A percentile compares a stretch with the other conserved stretches of the same genome.
phyloP scores from a whole-genome alignment of 2,113 vertebrate species.

The Cygnus buccinator region DNA sequence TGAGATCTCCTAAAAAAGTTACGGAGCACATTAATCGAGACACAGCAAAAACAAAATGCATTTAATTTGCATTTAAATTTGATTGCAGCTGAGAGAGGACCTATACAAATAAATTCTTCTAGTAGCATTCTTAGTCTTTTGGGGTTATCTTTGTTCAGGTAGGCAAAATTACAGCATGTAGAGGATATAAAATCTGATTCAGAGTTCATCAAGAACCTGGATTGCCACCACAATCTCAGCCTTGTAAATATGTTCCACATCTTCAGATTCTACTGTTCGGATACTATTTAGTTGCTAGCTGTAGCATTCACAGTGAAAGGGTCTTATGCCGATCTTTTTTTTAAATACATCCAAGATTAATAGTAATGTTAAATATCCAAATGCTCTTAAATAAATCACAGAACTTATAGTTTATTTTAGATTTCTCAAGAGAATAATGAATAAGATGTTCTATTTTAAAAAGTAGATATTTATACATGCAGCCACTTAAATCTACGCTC shows the following conservation, averaged over 20 bases:
- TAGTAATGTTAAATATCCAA: background rate
- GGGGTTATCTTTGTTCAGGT: background rate
- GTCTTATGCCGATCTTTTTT: background rate
- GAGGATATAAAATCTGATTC: background rate
- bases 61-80: constrained; percentile 15
- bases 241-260: no score
- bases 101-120: background rate
- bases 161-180: background rate
- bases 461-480: constrained; percentile 3
- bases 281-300: background rate
- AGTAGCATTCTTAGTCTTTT: background rate
- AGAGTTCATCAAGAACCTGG: background rate
- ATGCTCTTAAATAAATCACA: background rate
- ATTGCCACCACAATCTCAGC: background rate
- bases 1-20: background rate
- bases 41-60: background rate
- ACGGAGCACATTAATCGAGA: background rate
- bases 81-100: background rate
- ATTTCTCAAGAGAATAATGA: background rate
- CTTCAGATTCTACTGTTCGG: background rate
- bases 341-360: accelerated
- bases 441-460: background rate
- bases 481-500: background rate
- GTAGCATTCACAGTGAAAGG: background rate
- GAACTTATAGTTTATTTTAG: background rate